These are phyloP conservation scores for rat (Rattus norvegicus) DNA, from an alignment of 2,113 vertebrate genomes.

Conservation along the genomic window GRCr8 NC_086034.1:28317501-28318000, in stretches of 20 bases:
- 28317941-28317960: background rate
- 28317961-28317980: background rate
- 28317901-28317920: background rate
- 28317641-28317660: background rate
- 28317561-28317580: background rate
- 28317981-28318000: background rate
- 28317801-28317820: background rate
- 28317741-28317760: background rate
- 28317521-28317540: background rate
- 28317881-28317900: background rate
- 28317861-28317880: background rate
- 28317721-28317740: background rate
- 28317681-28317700: background rate
- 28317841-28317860: constrained; percentile 2
- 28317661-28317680: background rate
- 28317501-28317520: constrained; percentile 3
- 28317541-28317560: background rate
- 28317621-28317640: background rate
- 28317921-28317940: background rate
- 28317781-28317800: constrained; percentile 2
- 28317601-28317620: background rate
- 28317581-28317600: background rate
- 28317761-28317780: background rate
- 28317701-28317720: background rate
- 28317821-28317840: background rate